phyloP scores from a whole-genome alignment of 2,888 invertebrate species.

The Congeria kusceri region DNA sequence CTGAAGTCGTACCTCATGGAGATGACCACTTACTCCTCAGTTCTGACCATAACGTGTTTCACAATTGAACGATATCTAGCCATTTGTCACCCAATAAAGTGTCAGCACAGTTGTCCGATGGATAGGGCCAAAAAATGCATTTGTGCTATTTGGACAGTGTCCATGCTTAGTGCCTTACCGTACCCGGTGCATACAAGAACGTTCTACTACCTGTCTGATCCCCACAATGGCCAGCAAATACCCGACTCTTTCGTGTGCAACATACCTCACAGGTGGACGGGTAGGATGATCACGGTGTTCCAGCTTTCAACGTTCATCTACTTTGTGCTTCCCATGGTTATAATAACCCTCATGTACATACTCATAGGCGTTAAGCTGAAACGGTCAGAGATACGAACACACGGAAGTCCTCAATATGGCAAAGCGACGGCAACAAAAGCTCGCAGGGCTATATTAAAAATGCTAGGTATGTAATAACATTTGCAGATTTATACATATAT shows the following conservation, averaged over 20 bases:
- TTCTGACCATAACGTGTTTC: conserved; percentile 96
- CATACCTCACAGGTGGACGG: conserved; percentile 75
- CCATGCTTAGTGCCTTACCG: conserved; percentile 89
- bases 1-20: conserved; percentile 86
- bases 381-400: conserved; percentile 54
- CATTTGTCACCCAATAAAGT: conserved; percentile 94
- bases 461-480: conserved; percentile 82
- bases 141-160: conserved; percentile 89
- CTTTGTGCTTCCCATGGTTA: conserved; percentile 91
- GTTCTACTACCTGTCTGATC: conserved; percentile 73
- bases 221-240: conserved; percentile 67
- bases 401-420: conserved; percentile 48
- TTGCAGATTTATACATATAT: too few species aligned
- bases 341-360: conserved; percentile 91
- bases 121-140: conserved; percentile 89
- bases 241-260: conserved; percentile 79
- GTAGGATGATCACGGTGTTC: conserved; percentile 86
- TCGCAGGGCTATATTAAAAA: conserved; percentile 78
- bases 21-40: conserved; percentile 94
- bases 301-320: conserved; percentile 93
- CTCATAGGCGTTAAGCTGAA: conserved; percentile 80
- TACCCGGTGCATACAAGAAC: conserved; percentile 82
- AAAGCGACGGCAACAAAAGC: conserved; percentile 68
- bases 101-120: conserved; percentile 93
- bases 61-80: conserved; percentile 95